A percentile compares a stretch with the other conserved stretches of the same genome.
phyloP scores from a whole-genome alignment of 23 tunicate genomes.

The Trididemnum nubilum region DNA sequence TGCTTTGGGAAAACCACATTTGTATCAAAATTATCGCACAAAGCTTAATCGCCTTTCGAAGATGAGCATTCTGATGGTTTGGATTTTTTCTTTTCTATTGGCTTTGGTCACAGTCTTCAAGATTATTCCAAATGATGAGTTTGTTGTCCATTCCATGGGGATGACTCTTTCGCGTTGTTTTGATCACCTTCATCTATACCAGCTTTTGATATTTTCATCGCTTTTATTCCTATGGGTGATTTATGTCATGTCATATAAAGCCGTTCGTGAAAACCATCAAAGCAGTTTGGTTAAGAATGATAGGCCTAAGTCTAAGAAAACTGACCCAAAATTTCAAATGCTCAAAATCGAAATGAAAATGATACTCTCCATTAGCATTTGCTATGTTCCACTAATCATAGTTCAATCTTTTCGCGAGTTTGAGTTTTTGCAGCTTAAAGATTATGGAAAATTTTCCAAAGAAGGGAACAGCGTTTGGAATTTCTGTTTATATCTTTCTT shows the following conservation, averaged over 20 bases:
- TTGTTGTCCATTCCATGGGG: conserved; percentile 33
- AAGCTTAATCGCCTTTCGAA: neutral
- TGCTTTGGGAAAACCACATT: neutral
- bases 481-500: neutral
- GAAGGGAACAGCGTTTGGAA: conserved; percentile 9
- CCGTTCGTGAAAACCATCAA: neutral
- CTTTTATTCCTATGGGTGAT: neutral
- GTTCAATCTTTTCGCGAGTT: conserved; percentile 17
- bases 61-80: neutral
- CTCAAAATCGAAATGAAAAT: neutral
- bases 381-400: conserved; percentile 19
- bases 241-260: neutral
- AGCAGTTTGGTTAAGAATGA: neutral
- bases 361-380: neutral
- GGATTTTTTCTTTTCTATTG: conserved; percentile 4
- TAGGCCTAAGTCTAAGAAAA: neutral
- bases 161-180: conserved; percentile 18
- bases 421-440: neutral
- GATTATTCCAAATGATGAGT: conserved; percentile 19
- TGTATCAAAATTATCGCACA: neutral
- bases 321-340: neutral
- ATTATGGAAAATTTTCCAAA: neutral
- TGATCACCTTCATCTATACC: neutral
- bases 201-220: neutral
- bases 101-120: conserved; percentile 8